These are phyloP conservation scores for Hippasteria phrygiana DNA, from an alignment of 53 echinoderm and acorn worm species.

Conservation along the genomic window DNA sequence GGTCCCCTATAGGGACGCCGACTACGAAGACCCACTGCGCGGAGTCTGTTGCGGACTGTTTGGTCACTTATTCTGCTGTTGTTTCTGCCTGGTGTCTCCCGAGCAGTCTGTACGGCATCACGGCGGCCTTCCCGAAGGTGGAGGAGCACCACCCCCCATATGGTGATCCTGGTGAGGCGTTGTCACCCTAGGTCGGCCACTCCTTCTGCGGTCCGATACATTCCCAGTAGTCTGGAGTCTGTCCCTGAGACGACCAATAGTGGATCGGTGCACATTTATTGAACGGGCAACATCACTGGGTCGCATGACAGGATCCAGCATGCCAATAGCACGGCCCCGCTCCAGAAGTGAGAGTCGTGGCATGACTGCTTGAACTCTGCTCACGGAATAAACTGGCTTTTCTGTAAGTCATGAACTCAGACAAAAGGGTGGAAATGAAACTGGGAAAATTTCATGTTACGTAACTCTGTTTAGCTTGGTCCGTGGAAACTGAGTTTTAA, in stretches of 20 bases:
- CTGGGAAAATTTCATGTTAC: no score
- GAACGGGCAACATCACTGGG: not conserved
- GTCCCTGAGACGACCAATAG: not conserved
- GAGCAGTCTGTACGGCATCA: not conserved
- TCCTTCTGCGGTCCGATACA: not conserved
- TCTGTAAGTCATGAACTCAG: no score
- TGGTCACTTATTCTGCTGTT: not conserved
- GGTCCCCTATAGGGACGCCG: not conserved
- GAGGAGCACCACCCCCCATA: no score
- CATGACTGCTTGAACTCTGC: no score
- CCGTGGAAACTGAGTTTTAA: no score
- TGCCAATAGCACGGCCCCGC: not conserved
- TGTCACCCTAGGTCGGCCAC: not conserved
- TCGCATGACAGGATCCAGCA: not conserved
- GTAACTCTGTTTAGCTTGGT: no score
- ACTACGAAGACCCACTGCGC: not conserved
- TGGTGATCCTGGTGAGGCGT: not conserved
- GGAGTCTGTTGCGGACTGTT: not conserved
- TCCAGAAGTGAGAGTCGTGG: not conserved
- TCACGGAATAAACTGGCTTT: no score
- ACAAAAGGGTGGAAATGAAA: no score
- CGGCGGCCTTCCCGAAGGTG: not conserved
- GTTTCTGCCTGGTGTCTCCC: not conserved
- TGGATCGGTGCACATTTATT: not conserved
- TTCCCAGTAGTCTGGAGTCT: not conserved